Evolutionary conservation across 2,113 vertebrate species (phyloP), one percentile per base, ranked within the genome.

Genomic region (Xenus cinereus): DNA sequence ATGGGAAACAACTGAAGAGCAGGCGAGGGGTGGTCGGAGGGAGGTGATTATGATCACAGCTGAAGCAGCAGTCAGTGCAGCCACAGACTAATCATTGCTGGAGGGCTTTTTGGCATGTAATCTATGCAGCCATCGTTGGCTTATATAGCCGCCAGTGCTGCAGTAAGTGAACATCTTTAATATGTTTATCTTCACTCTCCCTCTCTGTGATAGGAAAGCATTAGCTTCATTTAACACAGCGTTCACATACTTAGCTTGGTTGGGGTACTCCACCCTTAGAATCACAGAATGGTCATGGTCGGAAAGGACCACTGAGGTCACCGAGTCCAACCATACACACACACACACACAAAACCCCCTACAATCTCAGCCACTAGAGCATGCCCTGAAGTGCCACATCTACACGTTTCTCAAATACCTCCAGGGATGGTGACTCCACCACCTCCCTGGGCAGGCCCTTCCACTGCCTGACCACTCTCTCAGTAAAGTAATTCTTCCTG

Each of bases 31-130:
- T 14, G 72, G 74, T 59, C 1, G 6, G 57, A 91, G 62, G 62
- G 77, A 72, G 69, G 63, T 37, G 86, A 90, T 89, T 46, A 10
- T 7, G 35, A 81, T 87, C 86, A 5, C 80, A 78, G 84, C 73
- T 53, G 86, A 93, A 78, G 87, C 73, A 87, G 94, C 80, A 71
- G 60, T 15, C 59, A 6, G 16, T 10, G 79, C 75, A 88, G 88
- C 79, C 88, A 23, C 72, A 74, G 45, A 71, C 79, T 90, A 41
- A 71, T 87, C 69, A 17, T 7, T 28, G 84, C 94, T 56, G 80
- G 75, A 93, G 90, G 83, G 94, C 51, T 91, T 94, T 87, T 75
- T 95, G 89, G 89, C 62, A 3, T 51, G 73, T 81, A 27, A 68
- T 89, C 80, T 6, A 4, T 54, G 63, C 87, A 89, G 89, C 68